Evolutionary conservation across 1,140 invertebrate species (phyloP), one percentile per base, ranked within the genome.

Genomic region (Leptoteleia sp.): DNA sequence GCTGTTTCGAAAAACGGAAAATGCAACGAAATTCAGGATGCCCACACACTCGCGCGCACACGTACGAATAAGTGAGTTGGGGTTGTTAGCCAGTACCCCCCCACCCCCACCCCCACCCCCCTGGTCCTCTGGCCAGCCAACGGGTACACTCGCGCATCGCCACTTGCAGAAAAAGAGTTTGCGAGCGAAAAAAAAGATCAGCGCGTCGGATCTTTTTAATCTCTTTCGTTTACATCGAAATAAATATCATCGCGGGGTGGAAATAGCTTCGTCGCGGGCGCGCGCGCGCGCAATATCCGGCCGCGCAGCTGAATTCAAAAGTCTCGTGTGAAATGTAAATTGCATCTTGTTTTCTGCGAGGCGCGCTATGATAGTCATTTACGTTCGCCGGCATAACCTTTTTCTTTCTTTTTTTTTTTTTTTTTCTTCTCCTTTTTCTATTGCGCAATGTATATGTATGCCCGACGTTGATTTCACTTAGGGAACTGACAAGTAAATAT

Each of bases 251-350:
- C 45, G 22, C 33, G 13, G 22, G 9, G n/a, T n/a, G 31, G 29
- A 71, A 71, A 71, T 71, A 33, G 54, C 54, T 61, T 59, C 42
- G n/a, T n/a, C n/a, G n/a, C n/a, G n/a, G n/a, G n/a, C n/a, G n/a
- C n/a, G 35, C 27, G 27, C 6, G 15, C n/a, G 19, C 31, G 48
- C 65, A 70, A 59, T 70, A 59, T 57, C 52, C 52, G 16, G n/a
- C 27, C 59, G 47, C 59, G 31, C 29, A 17, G 33, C 9, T 29
- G 50, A 35, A 59, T 50, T 59, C 52, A 50, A 61, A 43, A 27
- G 35, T 22, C 55, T 35, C 67, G 37, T 43, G 50, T 43, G 45
- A 50, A 71, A 71, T 42, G 42, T 40, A 70, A 68, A 68, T 68
- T 68, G 40, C 19, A 55, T 45, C 64, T 68, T 68, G 40, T 68